phyloP scores from a whole-genome alignment of 2,113 vertebrate species.

The Microtus montanus region DNA sequence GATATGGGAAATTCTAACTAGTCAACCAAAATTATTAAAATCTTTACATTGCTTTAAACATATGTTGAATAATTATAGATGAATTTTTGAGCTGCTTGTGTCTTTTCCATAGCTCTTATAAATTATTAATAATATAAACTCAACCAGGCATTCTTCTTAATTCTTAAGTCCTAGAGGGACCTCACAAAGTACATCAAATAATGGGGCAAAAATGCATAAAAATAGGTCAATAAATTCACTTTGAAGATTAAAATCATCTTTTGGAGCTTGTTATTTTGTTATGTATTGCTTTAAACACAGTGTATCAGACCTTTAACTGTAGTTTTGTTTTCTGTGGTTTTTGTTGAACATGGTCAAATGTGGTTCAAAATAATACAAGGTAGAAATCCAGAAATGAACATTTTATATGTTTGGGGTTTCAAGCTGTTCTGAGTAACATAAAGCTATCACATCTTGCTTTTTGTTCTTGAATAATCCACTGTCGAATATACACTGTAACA shows the following conservation, averaged over 20 bases:
- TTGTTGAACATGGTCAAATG: neutral
- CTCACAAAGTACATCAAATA: neutral
- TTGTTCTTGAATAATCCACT: neutral
- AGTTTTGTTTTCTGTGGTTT: neutral
- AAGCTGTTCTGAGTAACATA: neutral
- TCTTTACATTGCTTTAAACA: neutral
- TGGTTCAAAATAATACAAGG: neutral
- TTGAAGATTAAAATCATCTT: conserved; percentile 2
- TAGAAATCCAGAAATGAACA: neutral
- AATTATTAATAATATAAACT: neutral
- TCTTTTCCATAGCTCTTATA: neutral
- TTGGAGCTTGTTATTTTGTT: neutral
- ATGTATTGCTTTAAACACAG: neutral
- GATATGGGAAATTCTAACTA: neutral
- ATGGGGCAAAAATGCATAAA: neutral
- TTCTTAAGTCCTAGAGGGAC: neutral
- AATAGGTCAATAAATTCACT: neutral
- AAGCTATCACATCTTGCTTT: neutral
- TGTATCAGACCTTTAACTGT: accelerated
- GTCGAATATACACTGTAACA: too few species aligned
- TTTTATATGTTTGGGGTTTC: neutral
- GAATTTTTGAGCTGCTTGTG: neutral
- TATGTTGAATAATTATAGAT: neutral
- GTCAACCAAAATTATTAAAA: neutral
- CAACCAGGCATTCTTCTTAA: neutral